Evolutionary conservation across 2,888 invertebrate species (phyloP).

Genomic region (Drosophila demipolita): DNA sequence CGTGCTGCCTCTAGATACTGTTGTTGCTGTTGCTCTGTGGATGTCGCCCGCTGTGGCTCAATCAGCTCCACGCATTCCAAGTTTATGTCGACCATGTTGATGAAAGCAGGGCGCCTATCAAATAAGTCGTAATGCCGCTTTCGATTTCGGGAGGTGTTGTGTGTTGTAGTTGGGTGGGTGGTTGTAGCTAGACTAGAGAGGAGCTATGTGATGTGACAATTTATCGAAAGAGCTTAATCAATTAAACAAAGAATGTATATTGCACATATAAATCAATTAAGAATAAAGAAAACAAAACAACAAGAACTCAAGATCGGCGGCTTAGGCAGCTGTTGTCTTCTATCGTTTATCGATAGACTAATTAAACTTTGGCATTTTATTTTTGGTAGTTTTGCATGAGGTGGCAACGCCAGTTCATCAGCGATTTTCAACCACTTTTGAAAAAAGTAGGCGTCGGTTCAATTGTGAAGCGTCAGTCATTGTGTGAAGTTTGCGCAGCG

Average conservation of each 20-base stretch:
- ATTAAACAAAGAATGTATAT: conserved; percentile 21
- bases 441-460: conserved; percentile 77
- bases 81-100: conserved; percentile 71
- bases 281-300: conserved; percentile 10
- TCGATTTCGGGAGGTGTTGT: conserved; percentile 9
- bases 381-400: conserved; percentile 4
- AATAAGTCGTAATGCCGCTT: conserved; percentile 40
- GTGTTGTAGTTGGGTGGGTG: conserved; percentile 16
- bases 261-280: conserved; percentile 14
- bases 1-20: conserved; percentile 83
- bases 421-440: conserved; percentile 68
- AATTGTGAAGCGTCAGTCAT: conserved; percentile 67
- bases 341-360: conserved; percentile 21
- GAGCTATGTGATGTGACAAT: conserved; percentile 21
- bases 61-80: conserved; percentile 70
- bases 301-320: conserved; percentile 7
- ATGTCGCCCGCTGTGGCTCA: conserved; percentile 54
- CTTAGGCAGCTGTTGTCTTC: conserved; percentile 30
- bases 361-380: conserved; percentile 7
- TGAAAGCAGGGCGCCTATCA: conserved; percentile 17
- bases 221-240: conserved; percentile 22
- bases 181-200: conserved; percentile 30
- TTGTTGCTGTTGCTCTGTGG: conserved; percentile 53
- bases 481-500: conserved; percentile 63
- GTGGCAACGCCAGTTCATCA: conserved; percentile 35